A percentile compares a stretch with the other conserved stretches of the same genome.
Conservation (phyloP, 2,797 vertebrate species). For the Rhabdophis nuchalis region DNA sequence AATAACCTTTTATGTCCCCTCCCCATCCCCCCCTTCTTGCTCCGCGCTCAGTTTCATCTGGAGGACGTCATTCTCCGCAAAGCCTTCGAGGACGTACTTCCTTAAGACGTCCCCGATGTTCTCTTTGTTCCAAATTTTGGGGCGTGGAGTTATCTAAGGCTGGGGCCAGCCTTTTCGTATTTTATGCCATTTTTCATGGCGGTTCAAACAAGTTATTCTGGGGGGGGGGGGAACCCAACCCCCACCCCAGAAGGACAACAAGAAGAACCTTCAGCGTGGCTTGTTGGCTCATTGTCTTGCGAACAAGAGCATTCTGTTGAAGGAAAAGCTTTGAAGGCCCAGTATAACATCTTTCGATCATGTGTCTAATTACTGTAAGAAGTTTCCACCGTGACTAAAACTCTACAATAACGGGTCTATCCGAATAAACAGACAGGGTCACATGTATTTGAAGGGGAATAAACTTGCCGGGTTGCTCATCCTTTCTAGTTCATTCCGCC, state of each 20-base stretch:
- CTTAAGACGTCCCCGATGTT: neutral
- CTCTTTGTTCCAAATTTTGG: neutral
- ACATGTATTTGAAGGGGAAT: slow-evolving; percentile 36
- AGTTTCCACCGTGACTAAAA: slow-evolving; percentile 43
- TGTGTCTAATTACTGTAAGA: slow-evolving; percentile 30
- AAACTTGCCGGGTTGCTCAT: neutral
- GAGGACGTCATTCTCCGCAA: accelerated
- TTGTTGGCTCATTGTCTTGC: neutral
- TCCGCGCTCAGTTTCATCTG: accelerated
- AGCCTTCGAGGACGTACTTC: neutral
- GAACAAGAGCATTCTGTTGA: neutral
- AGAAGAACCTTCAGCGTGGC: neutral
- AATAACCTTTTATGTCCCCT: accelerated
- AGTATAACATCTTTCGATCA: slow-evolving; percentile 29
- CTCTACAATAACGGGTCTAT: slow-evolving; percentile 45
- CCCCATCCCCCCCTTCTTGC: no score
- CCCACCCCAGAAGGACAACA: neutral
- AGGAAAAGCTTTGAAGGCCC: slow-evolving; percentile 44
- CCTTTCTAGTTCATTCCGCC: neutral
- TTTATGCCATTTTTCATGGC: slow-evolving; percentile 30
- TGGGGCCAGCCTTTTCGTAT: neutral
- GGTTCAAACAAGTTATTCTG: neutral
- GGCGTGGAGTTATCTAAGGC: neutral
- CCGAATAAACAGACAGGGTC: slow-evolving; percentile 22
- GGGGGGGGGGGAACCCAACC: accelerated